phyloP scores from a whole-genome alignment of 2,113 vertebrate genomes.

The Hyaena hyaena region DNA sequence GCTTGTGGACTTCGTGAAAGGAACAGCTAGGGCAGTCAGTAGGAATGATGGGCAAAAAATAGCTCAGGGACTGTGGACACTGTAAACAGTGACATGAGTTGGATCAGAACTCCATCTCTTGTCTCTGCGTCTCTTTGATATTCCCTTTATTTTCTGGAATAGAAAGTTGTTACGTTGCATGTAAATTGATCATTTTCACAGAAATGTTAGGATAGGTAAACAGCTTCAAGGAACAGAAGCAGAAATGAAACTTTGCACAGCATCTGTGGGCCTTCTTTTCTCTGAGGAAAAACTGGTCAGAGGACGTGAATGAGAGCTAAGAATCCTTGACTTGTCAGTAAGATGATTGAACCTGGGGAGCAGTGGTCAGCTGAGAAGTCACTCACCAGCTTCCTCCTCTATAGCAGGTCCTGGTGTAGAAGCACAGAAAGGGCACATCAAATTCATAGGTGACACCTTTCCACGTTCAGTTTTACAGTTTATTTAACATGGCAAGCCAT shows the following conservation, averaged over 20 bases:
- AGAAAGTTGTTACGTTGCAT: neutral
- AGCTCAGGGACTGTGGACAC: neutral
- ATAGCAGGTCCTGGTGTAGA: neutral
- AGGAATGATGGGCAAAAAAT: neutral
- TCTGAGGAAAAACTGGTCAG: neutral
- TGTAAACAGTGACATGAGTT: neutral
- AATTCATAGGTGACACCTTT: neutral
- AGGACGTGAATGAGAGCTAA: neutral
- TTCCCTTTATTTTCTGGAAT: neutral
- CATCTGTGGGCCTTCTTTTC: neutral
- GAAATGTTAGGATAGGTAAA: neutral
- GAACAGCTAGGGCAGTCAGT: neutral
- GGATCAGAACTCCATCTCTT: neutral
- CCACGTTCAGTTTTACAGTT: neutral
- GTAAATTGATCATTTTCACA: neutral
- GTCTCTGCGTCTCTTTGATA: neutral
- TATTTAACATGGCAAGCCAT: neutral
- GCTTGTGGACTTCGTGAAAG: neutral
- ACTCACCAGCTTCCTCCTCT: neutral
- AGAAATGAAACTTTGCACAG: neutral
- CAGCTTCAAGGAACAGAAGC: neutral
- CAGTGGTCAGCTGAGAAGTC: neutral
- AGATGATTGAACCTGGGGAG: neutral
- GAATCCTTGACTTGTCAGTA: neutral
- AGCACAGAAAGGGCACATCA: neutral